Evolutionary conservation across 30 jellyfish, hydroid and myxozoan species (phyloP).

Genomic region (Rhopilema esculentum): DNA sequence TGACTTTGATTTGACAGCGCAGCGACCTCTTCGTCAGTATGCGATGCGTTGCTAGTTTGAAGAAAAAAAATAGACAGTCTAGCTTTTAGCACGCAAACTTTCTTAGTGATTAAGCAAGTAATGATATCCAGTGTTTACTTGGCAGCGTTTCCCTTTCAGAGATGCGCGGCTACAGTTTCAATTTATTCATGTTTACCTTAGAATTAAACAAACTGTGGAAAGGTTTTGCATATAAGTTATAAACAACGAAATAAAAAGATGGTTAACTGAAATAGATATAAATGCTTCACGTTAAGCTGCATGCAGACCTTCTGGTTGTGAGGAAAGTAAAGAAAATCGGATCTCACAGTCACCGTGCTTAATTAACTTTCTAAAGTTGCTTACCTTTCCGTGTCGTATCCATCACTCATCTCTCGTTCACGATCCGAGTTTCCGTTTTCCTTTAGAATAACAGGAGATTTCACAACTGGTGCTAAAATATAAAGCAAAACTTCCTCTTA

Average conservation of each 20-base stretch:
- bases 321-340: too few relatives aligned
- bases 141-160: too few relatives aligned
- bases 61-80: not conserved
- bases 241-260: too few relatives aligned
- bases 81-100: not conserved
- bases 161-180: too few relatives aligned
- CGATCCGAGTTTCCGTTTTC: conserved; percentile 41
- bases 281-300: too few relatives aligned
- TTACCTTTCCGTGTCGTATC: conserved; percentile 70
- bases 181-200: not conserved
- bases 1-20: conserved; percentile 29
- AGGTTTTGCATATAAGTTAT: too few relatives aligned
- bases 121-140: too few relatives aligned
- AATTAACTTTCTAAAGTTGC: too few relatives aligned
- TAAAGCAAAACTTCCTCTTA: not conserved
- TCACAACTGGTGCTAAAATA: conserved; percentile 37
- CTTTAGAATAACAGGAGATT: conserved; percentile 33
- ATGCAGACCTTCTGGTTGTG: too few relatives aligned
- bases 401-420: conserved; percentile 66
- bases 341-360: too few relatives aligned
- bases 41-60: conserved; percentile 6
- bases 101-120: too few relatives aligned
- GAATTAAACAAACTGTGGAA: not conserved
- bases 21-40: conserved; percentile 49
- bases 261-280: too few relatives aligned